These are phyloP conservation scores for Zoanthus gigantus DNA, from an alignment of 92 coral and sea anemone genomes.

Conservation along the genomic window DNA sequence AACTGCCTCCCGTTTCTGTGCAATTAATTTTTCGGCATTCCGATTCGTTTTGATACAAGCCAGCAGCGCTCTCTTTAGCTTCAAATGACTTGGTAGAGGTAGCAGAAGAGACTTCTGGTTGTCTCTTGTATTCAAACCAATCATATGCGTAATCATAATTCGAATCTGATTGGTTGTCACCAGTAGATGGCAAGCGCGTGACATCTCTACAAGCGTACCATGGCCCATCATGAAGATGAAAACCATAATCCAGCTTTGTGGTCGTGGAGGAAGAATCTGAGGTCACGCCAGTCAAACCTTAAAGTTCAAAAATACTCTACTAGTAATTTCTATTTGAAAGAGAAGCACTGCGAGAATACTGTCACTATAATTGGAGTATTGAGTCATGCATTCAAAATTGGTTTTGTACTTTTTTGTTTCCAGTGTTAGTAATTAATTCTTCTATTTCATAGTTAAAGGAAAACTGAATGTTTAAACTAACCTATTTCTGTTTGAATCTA, in stretches of 20 bases:
- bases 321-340: too few species aligned
- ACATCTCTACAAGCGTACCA: constrained; percentile 37
- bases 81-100: background rate
- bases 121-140: background rate
- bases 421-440: too few species aligned
- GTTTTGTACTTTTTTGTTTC: too few species aligned
- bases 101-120: background rate
- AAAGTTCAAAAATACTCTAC: background rate
- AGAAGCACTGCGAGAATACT: too few species aligned
- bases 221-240: background rate
- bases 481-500: too few species aligned
- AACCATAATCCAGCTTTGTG: background rate
- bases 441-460: too few species aligned
- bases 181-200: background rate
- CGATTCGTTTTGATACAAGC: background rate
- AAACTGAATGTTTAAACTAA: too few species aligned
- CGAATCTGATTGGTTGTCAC: background rate
- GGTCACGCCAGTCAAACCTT: background rate
- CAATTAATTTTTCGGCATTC: background rate
- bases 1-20: background rate
- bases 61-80: background rate
- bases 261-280: background rate
- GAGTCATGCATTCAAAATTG: too few species aligned
- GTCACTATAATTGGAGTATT: too few species aligned
- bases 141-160: background rate